Base-by-base conservation (phyloP, 2,797 vertebrate species). In the Bradypus variegatus region DNA sequence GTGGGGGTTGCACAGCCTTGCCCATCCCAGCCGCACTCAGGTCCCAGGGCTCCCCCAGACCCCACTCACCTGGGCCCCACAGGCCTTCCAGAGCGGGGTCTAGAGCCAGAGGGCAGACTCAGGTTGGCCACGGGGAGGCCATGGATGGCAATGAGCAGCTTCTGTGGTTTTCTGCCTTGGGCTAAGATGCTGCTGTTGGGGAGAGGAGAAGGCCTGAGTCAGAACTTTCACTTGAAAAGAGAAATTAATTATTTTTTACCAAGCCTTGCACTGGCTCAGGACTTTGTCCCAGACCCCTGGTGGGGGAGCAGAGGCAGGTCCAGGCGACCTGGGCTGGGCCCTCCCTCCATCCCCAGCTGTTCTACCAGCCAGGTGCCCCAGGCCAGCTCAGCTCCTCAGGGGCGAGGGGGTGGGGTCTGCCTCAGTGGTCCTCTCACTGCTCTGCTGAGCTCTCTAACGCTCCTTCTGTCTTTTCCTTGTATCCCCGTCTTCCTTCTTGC, bases 191-290 rank as follows among this genome's bases (percentile, higher is more conserved):
- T 10, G 80, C 86, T 72, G 69, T 36, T 31, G 4, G 19, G 65
- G 48, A 79, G 62, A 91, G 84, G 82, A 72, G 89, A 93, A 93
- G 72, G 50, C 90, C 89, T 94, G 86, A 94, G 92, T 95, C 94
- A 93, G 89, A 94, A 73, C 82, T 94, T 95, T 88, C 31, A 8
- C 70, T 90, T 69, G 64, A 86, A 86, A 92, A 93, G 83, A 73
- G 90, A 94, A 96, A 94, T 95, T 95, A 96, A 94, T 95, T 78
- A 95, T 96, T 96, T 96, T 95, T 96, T 86, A 95, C 94, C 82
- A 75, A 93, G 90, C 62, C n/a, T 64, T 80, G 53, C n/a, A 62
- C 64, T 10, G 41, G 79, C 50, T 27, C 19, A 88, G 96, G 96
- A 96, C 96, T 96, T 96, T 96, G 96, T 87, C 91, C 95, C 86